phyloP scores from a whole-genome alignment of 2,113 vertebrate genomes.

The Etia nguti region DNA sequence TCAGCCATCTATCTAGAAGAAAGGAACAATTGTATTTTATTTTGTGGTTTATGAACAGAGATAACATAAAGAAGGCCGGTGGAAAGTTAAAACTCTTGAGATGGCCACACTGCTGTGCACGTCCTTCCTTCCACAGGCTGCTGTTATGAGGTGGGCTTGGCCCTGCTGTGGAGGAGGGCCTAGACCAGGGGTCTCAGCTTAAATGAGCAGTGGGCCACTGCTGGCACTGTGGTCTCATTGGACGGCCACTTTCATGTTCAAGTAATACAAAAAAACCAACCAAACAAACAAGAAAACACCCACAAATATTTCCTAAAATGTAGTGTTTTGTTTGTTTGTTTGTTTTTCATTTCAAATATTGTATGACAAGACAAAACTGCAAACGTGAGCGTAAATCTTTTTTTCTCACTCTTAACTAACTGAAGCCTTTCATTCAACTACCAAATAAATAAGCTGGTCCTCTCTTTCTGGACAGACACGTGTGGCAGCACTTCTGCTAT shows the following conservation, averaged over 20 bases:
- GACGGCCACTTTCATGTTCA: background rate
- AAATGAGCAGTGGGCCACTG: background rate
- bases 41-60: background rate
- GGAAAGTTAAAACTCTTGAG: background rate
- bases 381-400: no score
- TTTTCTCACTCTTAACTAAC: no score
- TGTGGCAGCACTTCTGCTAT: background rate
- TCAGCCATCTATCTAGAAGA: background rate
- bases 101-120: background rate
- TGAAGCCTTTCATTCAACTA: background rate
- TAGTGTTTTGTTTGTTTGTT: background rate
- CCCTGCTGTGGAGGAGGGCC: background rate
- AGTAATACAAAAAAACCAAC: background rate
- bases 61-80: background rate
- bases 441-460: background rate
- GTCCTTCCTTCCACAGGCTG: background rate
- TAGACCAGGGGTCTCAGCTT: background rate
- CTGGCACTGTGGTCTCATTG: fast-evolving
- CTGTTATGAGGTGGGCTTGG: background rate
- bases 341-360: background rate
- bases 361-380: background rate
- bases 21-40: background rate
- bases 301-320: background rate
- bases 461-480: background rate
- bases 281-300: background rate